Conservation (phyloP, 2,888 invertebrate species). For the Cheilosia pagana region DNA sequence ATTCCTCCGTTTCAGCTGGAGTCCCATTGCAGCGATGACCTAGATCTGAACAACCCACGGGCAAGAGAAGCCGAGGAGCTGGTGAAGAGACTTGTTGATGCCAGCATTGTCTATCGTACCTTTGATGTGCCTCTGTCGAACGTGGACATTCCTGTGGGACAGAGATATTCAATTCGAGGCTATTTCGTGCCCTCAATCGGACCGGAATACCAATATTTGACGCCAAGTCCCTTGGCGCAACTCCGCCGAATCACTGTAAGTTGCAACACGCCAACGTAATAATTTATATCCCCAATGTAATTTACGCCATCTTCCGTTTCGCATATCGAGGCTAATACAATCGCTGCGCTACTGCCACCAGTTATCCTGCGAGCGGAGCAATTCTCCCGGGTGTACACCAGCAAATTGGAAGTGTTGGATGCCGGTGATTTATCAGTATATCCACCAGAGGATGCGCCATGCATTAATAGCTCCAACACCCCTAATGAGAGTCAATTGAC, state of each 20-base stretch:
- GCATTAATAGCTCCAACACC: conserved; percentile 77
- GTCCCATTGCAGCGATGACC: conserved; percentile 73
- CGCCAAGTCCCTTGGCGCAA: conserved; percentile 78
- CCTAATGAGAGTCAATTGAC: conserved; percentile 48
- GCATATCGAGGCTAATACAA: conserved; percentile 64
- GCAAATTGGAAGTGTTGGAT: conserved; percentile 77
- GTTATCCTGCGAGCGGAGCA: conserved; percentile 75
- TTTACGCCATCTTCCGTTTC: conserved; percentile 36
- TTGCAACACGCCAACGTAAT: conserved; percentile 34
- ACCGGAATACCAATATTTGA: conserved; percentile 78
- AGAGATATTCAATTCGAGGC: conserved; percentile 78
- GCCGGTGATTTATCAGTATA: conserved; percentile 77
- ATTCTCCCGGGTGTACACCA: conserved; percentile 76
- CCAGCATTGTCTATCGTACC: conserved; percentile 78
- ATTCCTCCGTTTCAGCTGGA: conserved; percentile 59
- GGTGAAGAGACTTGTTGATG: conserved; percentile 75
- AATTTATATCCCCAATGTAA: conserved; percentile 46
- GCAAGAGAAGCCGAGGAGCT: conserved; percentile 70
- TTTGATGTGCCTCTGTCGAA: conserved; percentile 76
- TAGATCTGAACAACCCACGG: conserved; percentile 52
- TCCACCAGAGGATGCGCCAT: conserved; percentile 77
- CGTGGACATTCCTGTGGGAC: conserved; percentile 74
- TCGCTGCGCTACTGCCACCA: conserved; percentile 74
- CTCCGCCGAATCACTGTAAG: conserved; percentile 77
- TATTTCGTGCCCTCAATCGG: conserved; percentile 78